Evolutionary conservation across 1,140 invertebrate genomes (phyloP).

Genomic region (Diplogasteroides magnus): DNA sequence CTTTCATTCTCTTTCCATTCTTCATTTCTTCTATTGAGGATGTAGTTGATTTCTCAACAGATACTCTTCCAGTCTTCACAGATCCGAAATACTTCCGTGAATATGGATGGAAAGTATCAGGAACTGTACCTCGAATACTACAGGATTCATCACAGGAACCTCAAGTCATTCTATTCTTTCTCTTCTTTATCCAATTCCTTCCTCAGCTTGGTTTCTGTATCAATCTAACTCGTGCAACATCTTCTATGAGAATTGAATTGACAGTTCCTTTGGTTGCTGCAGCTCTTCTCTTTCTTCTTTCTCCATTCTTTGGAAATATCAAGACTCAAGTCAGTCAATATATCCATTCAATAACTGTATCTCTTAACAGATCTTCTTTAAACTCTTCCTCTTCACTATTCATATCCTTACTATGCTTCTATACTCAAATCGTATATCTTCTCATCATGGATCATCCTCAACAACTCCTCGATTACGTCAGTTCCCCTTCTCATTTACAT

Average conservation of each 20-base stretch:
- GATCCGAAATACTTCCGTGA: conserved; percentile 55
- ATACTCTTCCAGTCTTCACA: conserved; percentile 51
- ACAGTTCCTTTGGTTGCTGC: conserved; percentile 41
- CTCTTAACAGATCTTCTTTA: conserved; percentile 37
- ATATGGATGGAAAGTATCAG: conserved; percentile 50
- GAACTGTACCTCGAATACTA: conserved; percentile 43
- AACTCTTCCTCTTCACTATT: conserved; percentile 45
- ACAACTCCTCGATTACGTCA: conserved; percentile 46
- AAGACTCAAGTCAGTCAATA: conserved; percentile 17
- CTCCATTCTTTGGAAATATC: conserved; percentile 46
- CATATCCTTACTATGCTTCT: conserved; percentile 48
- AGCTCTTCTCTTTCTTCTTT: conserved; percentile 46
- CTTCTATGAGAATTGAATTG: conserved; percentile 45
- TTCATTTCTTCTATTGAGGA: no score
- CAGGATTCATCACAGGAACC: conserved; percentile 44
- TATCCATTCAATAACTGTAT: neutral
- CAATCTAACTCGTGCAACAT: conserved; percentile 47
- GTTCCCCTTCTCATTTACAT: conserved; percentile 15
- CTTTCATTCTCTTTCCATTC: no score
- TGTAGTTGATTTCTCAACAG: conserved; percentile 42
- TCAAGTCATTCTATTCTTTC: conserved; percentile 28
- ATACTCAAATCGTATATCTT: conserved; percentile 49
- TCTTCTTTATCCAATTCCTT: neutral
- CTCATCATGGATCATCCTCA: conserved; percentile 48
- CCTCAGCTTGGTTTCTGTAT: conserved; percentile 49